Base-by-base conservation (phyloP, 2,888 invertebrate genomes). In the Achlya flavicornis region DNA sequence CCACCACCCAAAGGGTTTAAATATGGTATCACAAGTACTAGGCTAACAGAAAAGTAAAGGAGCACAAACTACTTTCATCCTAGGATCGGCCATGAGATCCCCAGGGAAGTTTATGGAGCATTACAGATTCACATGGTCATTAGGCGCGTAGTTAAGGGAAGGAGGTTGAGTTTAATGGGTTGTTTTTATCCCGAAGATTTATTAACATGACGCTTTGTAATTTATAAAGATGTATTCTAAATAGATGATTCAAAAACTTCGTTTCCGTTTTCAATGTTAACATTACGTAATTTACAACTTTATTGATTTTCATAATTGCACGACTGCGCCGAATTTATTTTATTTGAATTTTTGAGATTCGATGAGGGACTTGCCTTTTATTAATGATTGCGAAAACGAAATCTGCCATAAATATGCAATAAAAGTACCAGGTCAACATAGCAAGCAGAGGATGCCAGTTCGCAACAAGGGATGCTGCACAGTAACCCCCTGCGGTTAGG, bases 341-440 rank as follows among this genome's bases (percentile, higher is more conserved):
- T 26, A 26, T 26, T 26, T 26, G 26, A 26, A 26, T 26, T 26
- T 26, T 26, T 26, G 26, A 26, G 26, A 26, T 26, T 26, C 26
- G 26, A 26, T 26, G 26, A 26, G 43, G 43, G 10, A 41, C 41
- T 41, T 43, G 8, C 11, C 35, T 48, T n/a, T 67, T 61, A 62
- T 64, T 64, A 75, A 76, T 66, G 76, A 80, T 87, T 89, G 92
- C 91, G 74, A 92, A 92, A 88, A 81, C 74, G 75, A 80, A 84
- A 84, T 81, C 77, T 65, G 73, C 81, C 82, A 89, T 87, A 84
- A 92, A 90, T 92, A 90, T 93, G 93, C 93, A 93, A 93, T 93
- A 92, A 91, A 92, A 84, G 84, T 90, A 93, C 93, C 80, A 92
- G 91, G 92, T 66, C 65, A 66, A 68, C 89, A 93, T 87, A 84